These are phyloP conservation scores for Mesocentrotus franciscanus DNA, from an alignment of 53 echinoderm and acorn worm species.

Conservation along the genomic window DNA sequence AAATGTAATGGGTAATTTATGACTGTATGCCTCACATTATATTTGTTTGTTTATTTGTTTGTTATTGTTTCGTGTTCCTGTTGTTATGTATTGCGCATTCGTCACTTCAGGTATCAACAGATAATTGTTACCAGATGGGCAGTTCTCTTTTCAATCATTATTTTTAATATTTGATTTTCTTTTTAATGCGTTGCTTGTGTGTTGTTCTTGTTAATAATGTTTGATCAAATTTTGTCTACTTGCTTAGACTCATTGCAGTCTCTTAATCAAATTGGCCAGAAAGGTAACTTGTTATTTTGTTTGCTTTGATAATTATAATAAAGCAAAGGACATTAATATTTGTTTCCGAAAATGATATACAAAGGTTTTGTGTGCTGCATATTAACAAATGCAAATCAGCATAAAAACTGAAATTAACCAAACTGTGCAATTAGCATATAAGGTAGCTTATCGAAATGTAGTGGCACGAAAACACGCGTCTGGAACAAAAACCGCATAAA, in stretches of 20 bases:
- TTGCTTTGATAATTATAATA: conserved; percentile 1
- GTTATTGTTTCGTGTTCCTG: not conserved
- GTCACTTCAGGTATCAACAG: not conserved
- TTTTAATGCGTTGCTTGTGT: not conserved
- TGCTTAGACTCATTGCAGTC: conserved; percentile 63
- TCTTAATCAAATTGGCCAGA: conserved; percentile 60
- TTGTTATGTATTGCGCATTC: not conserved
- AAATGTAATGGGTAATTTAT: not conserved
- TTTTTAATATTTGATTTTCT: not conserved
- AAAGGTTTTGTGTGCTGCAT: not conserved
- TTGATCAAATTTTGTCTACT: not conserved
- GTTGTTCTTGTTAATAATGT: not conserved
- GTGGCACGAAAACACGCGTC: no score
- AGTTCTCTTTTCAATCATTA: not conserved
- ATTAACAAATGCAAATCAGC: not conserved
- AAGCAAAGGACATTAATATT: not conserved
- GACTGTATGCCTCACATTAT: not conserved
- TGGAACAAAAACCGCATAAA: no score
- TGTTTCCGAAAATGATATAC: not conserved
- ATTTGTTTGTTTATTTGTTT: not conserved
- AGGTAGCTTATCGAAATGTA: no score
- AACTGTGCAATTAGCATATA: not conserved
- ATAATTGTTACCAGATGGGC: not conserved
- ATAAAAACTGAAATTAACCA: not conserved
- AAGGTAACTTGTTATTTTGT: conserved; percentile 58